Base-by-base conservation (phyloP, 2,113 vertebrate genomes). In the Seriola quinqueradiata region DNA sequence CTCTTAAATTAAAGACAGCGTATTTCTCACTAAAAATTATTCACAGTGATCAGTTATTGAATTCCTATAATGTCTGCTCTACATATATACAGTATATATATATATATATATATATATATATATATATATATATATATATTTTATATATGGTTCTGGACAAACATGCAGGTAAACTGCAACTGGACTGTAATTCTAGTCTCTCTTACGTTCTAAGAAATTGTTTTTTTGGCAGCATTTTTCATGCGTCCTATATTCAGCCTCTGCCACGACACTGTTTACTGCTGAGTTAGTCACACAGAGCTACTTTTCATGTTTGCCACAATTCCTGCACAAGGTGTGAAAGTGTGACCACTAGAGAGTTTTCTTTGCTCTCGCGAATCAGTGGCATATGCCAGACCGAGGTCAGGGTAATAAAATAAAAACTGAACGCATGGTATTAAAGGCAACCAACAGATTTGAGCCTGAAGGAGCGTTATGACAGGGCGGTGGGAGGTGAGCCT, bases 331-430 rank as follows among this genome's bases (percentile, higher is more conserved):
- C 3, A 21, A 50, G 44, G 42, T 82, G 66, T 77, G 13, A 81
- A 86, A 78, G 21, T 54, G 50, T 63, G 40, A 75, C 60, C 52
- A 59, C 55, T 50, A 52, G 38, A 48, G 68, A 81, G 12, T 50
- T 74, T 70, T 54, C 8, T 42, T 52, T 17, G 11, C 25, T 10
- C 13, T 44, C 17, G 3, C 0, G 0, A 0, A 14, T 58, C 34
- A 28, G 14, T 40, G 17, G 36, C 25, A 60, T 8, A 50, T 25
- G 28, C 14, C 60, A 38, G 1, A n/a, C 25, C 71, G 58, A 55
- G 50, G 81, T 77, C 70, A 76, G 38, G 16, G 14, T 57, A n/a
- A 44, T 61, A 40, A 54, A 63, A 38, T 16, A 57, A 60, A 44
- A 13, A 66, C 1, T 64, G 44, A 69, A 75, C 44, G 17, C 38